These are phyloP conservation scores for Ptilorrhoa leucosticta DNA, from an alignment of 2,113 vertebrate genomes.

Conservation along the genomic window DNA sequence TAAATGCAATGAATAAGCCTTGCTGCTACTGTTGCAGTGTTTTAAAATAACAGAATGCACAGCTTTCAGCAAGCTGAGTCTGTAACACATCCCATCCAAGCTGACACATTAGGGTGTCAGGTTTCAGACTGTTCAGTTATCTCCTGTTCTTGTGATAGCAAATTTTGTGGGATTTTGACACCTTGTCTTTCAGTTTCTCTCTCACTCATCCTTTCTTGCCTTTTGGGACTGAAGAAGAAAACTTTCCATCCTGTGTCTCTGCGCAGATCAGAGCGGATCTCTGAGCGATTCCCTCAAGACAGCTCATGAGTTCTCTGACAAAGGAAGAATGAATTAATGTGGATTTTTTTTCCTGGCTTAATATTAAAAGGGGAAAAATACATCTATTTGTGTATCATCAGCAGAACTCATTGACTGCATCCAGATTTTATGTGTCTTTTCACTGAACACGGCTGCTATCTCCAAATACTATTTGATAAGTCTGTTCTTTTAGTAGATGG, in stretches of 20 bases:
- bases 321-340: not conserved
- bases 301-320: not conserved
- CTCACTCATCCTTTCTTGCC: not conserved
- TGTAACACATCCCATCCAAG: not conserved
- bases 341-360: not conserved
- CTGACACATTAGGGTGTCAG: not conserved
- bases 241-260: not conserved
- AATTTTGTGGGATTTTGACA: conserved; percentile 19
- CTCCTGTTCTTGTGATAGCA: not conserved
- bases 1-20: not conserved
- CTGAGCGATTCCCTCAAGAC: not conserved
- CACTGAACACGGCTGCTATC: not conserved
- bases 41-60: not conserved
- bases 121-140: not conserved
- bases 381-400: not conserved
- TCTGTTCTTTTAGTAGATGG: not conserved
- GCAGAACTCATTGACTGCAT: not conserved
- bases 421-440: not conserved
- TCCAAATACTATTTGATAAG: not conserved
- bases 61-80: not conserved
- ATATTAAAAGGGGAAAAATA: not conserved
- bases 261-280: not conserved
- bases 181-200: conserved; percentile 11
- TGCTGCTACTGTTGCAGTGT: not conserved
- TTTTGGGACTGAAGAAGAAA: conserved; percentile 2